Evolutionary conservation across 1,140 invertebrate genomes (phyloP).

Genomic region (Hyles euphorbiae): DNA sequence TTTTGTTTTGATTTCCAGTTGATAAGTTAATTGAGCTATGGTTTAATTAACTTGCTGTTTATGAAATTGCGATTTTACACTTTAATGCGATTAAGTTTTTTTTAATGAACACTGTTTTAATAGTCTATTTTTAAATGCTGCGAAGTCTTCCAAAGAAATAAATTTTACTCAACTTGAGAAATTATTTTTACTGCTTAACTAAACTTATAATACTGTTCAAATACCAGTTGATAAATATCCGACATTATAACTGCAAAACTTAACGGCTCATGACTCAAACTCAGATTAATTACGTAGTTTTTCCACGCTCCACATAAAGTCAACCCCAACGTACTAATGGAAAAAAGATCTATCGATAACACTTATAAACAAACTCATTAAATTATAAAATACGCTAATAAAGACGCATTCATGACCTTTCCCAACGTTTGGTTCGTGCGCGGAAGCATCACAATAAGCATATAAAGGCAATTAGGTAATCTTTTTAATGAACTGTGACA

Average conservation of each 20-base stretch:
- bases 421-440: slow-evolving; percentile 18
- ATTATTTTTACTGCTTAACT: too few species aligned
- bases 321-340: neutral
- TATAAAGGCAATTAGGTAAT: slow-evolving; percentile 21
- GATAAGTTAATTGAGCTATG: slow-evolving; percentile 14
- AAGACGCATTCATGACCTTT: slow-evolving; percentile 13
- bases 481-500: slow-evolving; percentile 6
- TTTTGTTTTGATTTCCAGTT: slow-evolving; percentile 22
- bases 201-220: too few species aligned
- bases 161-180: too few species aligned
- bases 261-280: too few species aligned
- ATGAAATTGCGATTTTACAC: neutral
- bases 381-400: slow-evolving; percentile 8
- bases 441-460: slow-evolving; percentile 15
- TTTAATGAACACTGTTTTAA: too few species aligned
- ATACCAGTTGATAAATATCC: too few species aligned
- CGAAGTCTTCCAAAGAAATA: too few species aligned
- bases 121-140: too few species aligned
- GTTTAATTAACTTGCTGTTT: slow-evolving; percentile 3
- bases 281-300: neutral
- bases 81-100: neutral
- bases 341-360: neutral
- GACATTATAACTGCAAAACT: too few species aligned
- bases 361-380: neutral
- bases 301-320: too few species aligned